Evolutionary conservation across 2,888 invertebrate genomes (phyloP).

Genomic region (Hirtodrosophila alboralis): DNA sequence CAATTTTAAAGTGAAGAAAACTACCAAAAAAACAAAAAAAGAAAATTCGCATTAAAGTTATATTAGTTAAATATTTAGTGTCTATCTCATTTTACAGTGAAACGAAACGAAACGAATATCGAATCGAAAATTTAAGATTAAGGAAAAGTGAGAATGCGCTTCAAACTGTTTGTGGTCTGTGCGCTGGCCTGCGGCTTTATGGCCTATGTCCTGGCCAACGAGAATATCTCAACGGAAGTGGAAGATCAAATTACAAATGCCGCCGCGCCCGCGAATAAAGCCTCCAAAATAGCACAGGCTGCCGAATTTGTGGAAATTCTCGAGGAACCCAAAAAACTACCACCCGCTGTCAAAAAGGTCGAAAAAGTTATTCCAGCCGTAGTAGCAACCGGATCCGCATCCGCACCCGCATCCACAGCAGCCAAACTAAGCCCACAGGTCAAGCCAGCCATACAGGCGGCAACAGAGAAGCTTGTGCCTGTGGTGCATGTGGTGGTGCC

Average conservation of each 20-base stretch:
- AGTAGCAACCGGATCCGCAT: too few species aligned
- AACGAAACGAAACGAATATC: slow-evolving; percentile 45
- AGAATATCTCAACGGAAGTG: slow-evolving; percentile 71
- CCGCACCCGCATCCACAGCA: slow-evolving; percentile 12
- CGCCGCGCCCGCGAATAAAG: slow-evolving; percentile 37
- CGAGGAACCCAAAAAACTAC: slow-evolving; percentile 32
- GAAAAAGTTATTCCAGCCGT: too few species aligned
- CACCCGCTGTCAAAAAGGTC: slow-evolving; percentile 27
- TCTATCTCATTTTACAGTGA: slow-evolving; percentile 57
- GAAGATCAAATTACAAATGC: slow-evolving; percentile 57
- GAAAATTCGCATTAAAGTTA: slow-evolving; percentile 11
- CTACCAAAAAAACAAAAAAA: slow-evolving; percentile 6
- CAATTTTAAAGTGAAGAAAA: slow-evolving; percentile 7
- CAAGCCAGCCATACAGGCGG: slow-evolving; percentile 3
- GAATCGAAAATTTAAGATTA: slow-evolving; percentile 25
- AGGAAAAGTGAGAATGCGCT: slow-evolving; percentile 67
- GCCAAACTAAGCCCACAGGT: slow-evolving; percentile 4
- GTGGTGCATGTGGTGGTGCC: neutral
- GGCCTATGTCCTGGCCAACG: slow-evolving; percentile 72
- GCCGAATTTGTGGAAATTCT: slow-evolving; percentile 66
- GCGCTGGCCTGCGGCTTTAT: slow-evolving; percentile 74
- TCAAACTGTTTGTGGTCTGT: slow-evolving; percentile 77
- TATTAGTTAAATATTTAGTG: slow-evolving; percentile 18
- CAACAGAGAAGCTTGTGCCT: slow-evolving; percentile 10
- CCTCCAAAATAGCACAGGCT: slow-evolving; percentile 37